These are phyloP conservation scores for Phenganax marumi DNA, from an alignment of 92 coral and sea anemone genomes.

Conservation along the genomic window DNA sequence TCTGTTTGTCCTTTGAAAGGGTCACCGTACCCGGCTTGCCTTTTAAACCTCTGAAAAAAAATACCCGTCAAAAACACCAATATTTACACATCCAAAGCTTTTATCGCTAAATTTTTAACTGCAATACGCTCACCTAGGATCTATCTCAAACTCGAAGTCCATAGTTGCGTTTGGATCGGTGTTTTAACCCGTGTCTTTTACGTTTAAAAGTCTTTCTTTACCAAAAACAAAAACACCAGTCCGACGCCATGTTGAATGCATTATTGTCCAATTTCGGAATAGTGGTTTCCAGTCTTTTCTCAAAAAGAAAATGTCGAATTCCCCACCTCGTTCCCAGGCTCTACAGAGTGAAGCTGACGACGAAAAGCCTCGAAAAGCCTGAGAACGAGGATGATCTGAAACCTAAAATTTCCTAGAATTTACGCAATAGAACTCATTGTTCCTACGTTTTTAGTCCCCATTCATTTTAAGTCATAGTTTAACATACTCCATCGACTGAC, in stretches of 20 bases:
- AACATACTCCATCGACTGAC: no score
- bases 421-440: no score
- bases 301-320: no score
- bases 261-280: background rate
- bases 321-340: no score
- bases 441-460: no score
- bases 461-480: no score
- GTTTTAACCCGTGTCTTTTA: background rate
- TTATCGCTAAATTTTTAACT: background rate
- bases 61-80: background rate
- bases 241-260: slow-evolving; percentile 30
- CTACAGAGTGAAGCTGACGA: no score
- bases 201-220: background rate
- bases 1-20: slow-evolving; percentile 92
- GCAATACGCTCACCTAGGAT: slow-evolving; percentile 73
- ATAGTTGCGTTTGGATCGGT: slow-evolving; percentile 29
- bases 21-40: slow-evolving; percentile 94
- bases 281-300: no score
- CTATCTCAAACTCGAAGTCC: slow-evolving; percentile 98
- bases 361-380: no score
- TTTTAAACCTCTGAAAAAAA: slow-evolving; percentile 78
- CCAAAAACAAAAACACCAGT: slow-evolving; percentile 27
- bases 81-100: background rate
- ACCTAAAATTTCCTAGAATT: no score
- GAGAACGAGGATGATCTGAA: no score